phyloP scores from a whole-genome alignment of 1,140 invertebrate species.

The Hyphantria cunea region DNA sequence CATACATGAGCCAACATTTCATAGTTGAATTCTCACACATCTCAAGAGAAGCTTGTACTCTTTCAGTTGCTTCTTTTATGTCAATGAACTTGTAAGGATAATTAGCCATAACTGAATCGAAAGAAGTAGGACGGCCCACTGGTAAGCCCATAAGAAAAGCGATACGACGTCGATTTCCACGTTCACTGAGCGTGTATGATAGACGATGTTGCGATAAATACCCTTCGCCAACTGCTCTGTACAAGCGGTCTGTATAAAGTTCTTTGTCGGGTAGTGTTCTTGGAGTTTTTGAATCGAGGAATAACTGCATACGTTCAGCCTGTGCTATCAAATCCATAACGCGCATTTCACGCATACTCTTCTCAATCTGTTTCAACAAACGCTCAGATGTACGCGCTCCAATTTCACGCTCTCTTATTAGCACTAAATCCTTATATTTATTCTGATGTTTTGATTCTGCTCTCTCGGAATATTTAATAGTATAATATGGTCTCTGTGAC shows the following conservation, averaged over 20 bases:
- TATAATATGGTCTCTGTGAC: constrained; percentile 80
- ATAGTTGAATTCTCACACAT: constrained; percentile 76
- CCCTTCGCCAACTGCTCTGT: constrained; percentile 68
- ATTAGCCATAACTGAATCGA: constrained; percentile 72
- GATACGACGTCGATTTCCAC: constrained; percentile 66
- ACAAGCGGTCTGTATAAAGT: constrained; percentile 64
- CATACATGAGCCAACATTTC: constrained; percentile 81
- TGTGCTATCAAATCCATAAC: constrained; percentile 70
- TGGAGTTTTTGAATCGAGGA: constrained; percentile 64
- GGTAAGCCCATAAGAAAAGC: constrained; percentile 73
- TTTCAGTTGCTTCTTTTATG: constrained; percentile 63
- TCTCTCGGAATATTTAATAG: constrained; percentile 80
- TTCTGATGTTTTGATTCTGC: constrained; percentile 73
- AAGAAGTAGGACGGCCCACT: constrained; percentile 62
- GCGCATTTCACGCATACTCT: constrained; percentile 66
- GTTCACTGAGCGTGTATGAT: constrained; percentile 70
- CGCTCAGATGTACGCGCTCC: constrained; percentile 73
- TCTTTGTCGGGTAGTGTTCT: constrained; percentile 71
- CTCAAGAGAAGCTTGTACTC: constrained; percentile 57
- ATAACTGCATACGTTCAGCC: constrained; percentile 67
- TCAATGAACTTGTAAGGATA: constrained; percentile 76
- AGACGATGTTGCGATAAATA: constrained; percentile 66
- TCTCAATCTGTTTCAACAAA: constrained; percentile 69
- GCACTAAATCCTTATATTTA: constrained; percentile 68
- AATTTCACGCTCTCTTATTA: constrained; percentile 68